Base-by-base conservation (phyloP, 2,113 vertebrate species). In the Platichthys flesus region DNA sequence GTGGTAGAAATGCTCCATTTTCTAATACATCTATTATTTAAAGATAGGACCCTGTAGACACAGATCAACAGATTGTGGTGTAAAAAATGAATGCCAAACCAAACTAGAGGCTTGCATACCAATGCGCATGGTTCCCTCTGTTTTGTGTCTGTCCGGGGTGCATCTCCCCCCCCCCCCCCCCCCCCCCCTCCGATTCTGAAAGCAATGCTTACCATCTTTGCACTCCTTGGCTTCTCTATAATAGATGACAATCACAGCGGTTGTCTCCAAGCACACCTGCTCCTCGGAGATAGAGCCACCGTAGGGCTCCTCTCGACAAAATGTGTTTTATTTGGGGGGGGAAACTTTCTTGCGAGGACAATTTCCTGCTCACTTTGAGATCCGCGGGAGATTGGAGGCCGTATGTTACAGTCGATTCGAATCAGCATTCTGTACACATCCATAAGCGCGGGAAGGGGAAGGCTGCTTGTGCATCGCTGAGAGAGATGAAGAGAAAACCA, bases 11-110 rank as follows among this genome's bases (percentile, higher is more conserved):
- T 67, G 86, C 86, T 88, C 85, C 54, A 84, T 92, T 92, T 92
- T 90, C 88, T 84, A 88, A 92, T 84, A 20, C 86, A 93, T 94
- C 80, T 75, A 94, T 94, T 92, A 93, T 94, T 93, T 82, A 94
- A 88, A 24, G 82, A 91, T 81, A 79, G 78, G 82, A 76, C 90
- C 87, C 87, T 64, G 76, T 80, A 88, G 92, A 94, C 90, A 73
- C 35, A 65, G 64, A 84, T 89, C 84, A 90, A 93, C 93, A 92
- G 89, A 92, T 92, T 92, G 90, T 26, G 74, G 42, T 74, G 67
- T 90, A 82, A 91, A 92, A 91, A 91, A 93, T 91, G 78, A 82
- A 93, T 88, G 90, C 85, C 73, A 86, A 88, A 78, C 76, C 81
- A 88, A 84, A 80, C 79, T 81, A 57, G 55, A 59, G 66, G 79